Percentiles rank a stretch among this genome's conserved stretches.
Conservation (phyloP, 2,113 vertebrate genomes). For the Micronisus gabar region DNA sequence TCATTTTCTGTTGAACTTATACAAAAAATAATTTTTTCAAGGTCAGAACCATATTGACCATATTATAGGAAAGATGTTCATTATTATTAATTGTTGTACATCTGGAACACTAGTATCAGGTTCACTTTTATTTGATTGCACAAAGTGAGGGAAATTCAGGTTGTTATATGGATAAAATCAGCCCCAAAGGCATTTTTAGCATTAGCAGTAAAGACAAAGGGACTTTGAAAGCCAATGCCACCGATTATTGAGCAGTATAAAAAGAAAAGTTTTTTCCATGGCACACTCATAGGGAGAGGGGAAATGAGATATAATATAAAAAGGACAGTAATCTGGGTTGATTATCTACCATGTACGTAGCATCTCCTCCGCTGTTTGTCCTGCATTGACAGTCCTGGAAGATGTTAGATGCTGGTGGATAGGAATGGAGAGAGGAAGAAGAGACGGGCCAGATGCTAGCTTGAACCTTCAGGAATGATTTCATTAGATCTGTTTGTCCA, state of each 20-base stretch:
- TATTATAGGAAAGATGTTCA: neutral
- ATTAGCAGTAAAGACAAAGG: neutral
- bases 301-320: neutral
- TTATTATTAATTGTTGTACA: neutral
- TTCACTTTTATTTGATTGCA: neutral
- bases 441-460: neutral
- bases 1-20: neutral
- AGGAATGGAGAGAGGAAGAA: neutral
- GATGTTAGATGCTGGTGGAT: neutral
- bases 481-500: neutral
- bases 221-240: neutral
- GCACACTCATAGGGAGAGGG: neutral
- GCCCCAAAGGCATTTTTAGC: neutral
- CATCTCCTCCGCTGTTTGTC: neutral
- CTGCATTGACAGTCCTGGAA: neutral
- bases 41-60: neutral
- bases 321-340: neutral
- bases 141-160: neutral
- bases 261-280: neutral
- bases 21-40: neutral
- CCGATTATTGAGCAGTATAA: neutral
- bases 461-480: neutral
- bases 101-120: neutral
- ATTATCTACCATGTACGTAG: neutral
- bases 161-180: neutral